Conservation (phyloP, 2,888 invertebrate species). For the Archips crataeganus region DNA sequence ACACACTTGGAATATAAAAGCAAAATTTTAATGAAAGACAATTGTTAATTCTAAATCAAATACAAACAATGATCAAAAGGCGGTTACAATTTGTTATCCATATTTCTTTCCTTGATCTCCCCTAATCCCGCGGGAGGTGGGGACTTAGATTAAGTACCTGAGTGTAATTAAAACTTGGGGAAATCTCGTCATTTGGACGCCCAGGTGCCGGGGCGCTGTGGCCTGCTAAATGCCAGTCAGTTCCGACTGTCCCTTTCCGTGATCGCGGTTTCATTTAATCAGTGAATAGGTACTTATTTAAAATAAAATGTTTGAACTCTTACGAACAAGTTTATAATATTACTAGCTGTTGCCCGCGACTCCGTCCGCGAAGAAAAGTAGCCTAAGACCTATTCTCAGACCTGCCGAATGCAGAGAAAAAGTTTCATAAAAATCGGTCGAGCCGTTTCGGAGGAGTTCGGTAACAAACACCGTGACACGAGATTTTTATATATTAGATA, state of each 20-base stretch:
- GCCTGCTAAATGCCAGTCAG: conserved; percentile 32
- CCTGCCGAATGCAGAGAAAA: no score
- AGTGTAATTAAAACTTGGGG: conserved; percentile 62
- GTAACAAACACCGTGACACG: no score
- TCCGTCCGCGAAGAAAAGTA: no score
- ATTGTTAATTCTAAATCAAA: conserved; percentile 44
- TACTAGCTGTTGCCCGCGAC: no score
- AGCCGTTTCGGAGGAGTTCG: no score
- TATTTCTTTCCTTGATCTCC: conserved; percentile 51
- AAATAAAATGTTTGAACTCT: not conserved
- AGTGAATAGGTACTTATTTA: not conserved
- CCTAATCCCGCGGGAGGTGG: conserved; percentile 49
- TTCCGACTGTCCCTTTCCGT: not conserved
- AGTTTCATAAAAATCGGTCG: no score
- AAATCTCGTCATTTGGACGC: conserved; percentile 50
- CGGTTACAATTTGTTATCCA: conserved; percentile 55
- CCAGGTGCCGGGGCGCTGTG: conserved; percentile 43
- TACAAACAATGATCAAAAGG: conserved; percentile 46
- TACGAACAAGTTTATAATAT: no score
- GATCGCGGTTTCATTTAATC: not conserved
- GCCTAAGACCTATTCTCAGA: no score
- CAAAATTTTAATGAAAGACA: conserved; percentile 2
- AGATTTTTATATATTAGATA: no score
- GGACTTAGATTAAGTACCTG: conserved; percentile 60
- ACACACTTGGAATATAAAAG: conserved; percentile 3